Percentiles rank a stretch among this genome's conserved stretches.
phyloP scores from a whole-genome alignment of 1,140 invertebrate species.

The Procambarus clarkii region DNA sequence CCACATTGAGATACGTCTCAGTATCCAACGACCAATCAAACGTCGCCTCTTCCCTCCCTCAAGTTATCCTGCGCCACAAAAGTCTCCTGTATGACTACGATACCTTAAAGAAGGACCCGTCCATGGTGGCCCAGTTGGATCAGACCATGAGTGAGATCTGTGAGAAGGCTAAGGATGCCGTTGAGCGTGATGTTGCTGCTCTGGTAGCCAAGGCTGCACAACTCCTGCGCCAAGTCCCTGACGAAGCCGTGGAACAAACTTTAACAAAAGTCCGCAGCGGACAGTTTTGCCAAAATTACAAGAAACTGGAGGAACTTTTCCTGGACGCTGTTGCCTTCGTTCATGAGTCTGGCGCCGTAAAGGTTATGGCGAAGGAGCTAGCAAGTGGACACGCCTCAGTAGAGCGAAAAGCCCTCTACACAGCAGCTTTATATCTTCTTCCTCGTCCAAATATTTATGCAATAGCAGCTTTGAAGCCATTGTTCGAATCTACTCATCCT shows the following conservation, averaged over 20 bases:
- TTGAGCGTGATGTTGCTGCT: slow-evolving; percentile 31
- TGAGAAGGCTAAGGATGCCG: slow-evolving; percentile 27
- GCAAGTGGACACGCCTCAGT: not conserved
- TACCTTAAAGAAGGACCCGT: slow-evolving; percentile 17
- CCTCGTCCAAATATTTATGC: slow-evolving; percentile 25
- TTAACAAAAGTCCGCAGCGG: slow-evolving; percentile 9
- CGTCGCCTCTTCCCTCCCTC: not conserved
- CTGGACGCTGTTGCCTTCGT: slow-evolving; percentile 44
- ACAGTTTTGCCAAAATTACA: slow-evolving; percentile 15
- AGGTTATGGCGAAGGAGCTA: slow-evolving; percentile 42
- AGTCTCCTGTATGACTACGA: slow-evolving; percentile 38
- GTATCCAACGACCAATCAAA: not conserved
- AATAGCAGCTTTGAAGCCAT: slow-evolving; percentile 21
- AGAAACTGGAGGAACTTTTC: slow-evolving; percentile 35
- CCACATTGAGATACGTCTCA: slow-evolving; percentile 39
- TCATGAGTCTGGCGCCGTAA: slow-evolving; percentile 40
- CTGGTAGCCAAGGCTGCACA: slow-evolving; percentile 28
- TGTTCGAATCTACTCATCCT: slow-evolving; percentile 6
- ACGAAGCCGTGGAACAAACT: slow-evolving; percentile 1
- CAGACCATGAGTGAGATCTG: slow-evolving; percentile 33
- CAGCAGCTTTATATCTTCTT: slow-evolving; percentile 35
- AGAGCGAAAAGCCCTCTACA: slow-evolving; percentile 24
- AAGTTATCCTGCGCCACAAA: not conserved
- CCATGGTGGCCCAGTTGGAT: slow-evolving; percentile 39
- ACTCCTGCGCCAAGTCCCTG: slow-evolving; percentile 37